A percentile compares a stretch with the other conserved stretches of the same genome.
Evolutionary conservation across 2,113 vertebrate species (phyloP).

Genomic region (Microcebus griseorufus): DNA sequence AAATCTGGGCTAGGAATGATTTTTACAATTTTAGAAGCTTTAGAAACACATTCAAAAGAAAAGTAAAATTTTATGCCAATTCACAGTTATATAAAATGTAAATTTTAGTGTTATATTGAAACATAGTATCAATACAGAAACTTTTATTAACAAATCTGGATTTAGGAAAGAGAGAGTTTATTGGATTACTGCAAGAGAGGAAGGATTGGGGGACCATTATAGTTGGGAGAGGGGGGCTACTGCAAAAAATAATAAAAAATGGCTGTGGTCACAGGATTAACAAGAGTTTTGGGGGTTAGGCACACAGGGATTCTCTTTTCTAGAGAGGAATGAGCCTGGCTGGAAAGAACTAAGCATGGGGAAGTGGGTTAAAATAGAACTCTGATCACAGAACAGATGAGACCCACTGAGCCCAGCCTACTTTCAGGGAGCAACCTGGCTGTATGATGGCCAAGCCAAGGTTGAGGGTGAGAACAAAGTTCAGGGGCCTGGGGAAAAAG

Average conservation of each 20-base stretch:
- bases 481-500: neutral
- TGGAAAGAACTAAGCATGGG: neutral
- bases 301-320: neutral
- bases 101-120: neutral
- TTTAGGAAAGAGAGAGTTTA: neutral
- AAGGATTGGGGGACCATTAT: neutral
- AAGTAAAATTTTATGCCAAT: neutral
- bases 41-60: neutral
- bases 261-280: neutral
- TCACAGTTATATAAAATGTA: constrained; percentile 33
- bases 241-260: neutral
- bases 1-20: neutral
- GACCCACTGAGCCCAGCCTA: neutral
- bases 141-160: constrained; percentile 3
- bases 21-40: constrained; percentile 18
- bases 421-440: neutral
- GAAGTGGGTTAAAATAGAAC: neutral
- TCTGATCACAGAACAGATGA: neutral
- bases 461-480: neutral
- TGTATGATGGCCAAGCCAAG: neutral
- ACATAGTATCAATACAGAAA: neutral
- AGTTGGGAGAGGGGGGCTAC: neutral
- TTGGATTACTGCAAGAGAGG: neutral
- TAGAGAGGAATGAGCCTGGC: neutral
- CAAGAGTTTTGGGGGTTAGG: neutral